Evolutionary conservation across 2,888 invertebrate genomes (phyloP).

Genomic region (Crioceris asparagi): DNA sequence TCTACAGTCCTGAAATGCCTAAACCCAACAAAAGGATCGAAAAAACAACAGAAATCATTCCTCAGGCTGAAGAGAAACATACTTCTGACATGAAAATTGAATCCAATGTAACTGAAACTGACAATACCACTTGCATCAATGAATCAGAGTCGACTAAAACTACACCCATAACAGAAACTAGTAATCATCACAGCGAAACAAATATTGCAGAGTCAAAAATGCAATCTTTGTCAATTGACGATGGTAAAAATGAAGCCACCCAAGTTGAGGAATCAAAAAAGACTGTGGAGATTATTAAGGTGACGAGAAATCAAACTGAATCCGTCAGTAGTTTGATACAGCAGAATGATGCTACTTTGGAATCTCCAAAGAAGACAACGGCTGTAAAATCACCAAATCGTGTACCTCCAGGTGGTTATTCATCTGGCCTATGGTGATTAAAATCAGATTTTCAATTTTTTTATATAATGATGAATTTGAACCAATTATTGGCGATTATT

Average conservation of each 20-base stretch:
- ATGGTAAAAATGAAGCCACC: not conserved
- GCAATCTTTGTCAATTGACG: too few relatives aligned
- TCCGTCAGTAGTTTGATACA: conserved; percentile 16
- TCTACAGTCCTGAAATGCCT: conserved; percentile 11
- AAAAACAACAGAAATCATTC: not conserved
- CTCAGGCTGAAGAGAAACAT: not conserved
- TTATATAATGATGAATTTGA: too few relatives aligned
- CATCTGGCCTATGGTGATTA: conserved; percentile 21
- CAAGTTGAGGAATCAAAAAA: conserved; percentile 7
- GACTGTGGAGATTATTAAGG: not conserved
- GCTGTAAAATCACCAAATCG: conserved; percentile 5
- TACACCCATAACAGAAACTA: conserved; percentile 8
- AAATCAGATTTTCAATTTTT: too few relatives aligned
- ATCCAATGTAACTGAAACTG: conserved; percentile 3
- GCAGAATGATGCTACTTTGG: conserved; percentile 13
- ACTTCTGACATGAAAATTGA: conserved; percentile 7
- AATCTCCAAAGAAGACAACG: conserved; percentile 6
- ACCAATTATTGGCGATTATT: too few relatives aligned
- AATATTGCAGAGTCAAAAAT: too few relatives aligned
- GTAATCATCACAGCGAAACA: too few relatives aligned
- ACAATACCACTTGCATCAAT: conserved; percentile 1
- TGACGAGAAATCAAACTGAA: not conserved
- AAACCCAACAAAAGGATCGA: conserved; percentile 1
- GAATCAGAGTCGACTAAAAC: conserved; percentile 9
- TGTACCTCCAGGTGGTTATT: conserved; percentile 23